Evolutionary conservation across 2,888 invertebrate genomes (phyloP).

Genomic region (Criorhina ranunculi): DNA sequence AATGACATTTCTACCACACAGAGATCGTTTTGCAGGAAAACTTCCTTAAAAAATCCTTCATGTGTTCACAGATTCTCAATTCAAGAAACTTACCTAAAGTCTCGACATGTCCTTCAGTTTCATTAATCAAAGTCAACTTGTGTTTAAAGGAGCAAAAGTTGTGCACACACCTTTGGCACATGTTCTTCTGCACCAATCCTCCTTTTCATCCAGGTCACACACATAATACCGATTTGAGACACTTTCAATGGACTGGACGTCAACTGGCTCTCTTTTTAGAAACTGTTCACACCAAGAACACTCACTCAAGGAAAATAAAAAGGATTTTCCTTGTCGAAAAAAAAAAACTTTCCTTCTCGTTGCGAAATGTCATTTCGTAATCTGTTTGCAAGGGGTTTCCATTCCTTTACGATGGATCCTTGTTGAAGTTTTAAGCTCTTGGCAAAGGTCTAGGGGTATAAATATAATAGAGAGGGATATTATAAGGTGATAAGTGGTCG

Average conservation of each 20-base stretch:
- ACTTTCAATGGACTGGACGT: slow-evolving; percentile 32
- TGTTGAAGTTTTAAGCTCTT: slow-evolving; percentile 39
- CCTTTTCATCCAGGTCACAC: slow-evolving; percentile 7
- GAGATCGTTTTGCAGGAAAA: neutral
- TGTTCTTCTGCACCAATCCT: neutral
- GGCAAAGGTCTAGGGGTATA: slow-evolving; percentile 13
- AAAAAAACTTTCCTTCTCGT: neutral
- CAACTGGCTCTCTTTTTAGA: neutral
- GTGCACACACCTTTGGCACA: slow-evolving; percentile 19
- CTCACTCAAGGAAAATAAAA: neutral
- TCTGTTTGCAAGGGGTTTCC: slow-evolving; percentile 11
- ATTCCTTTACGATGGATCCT: slow-evolving; percentile 20
- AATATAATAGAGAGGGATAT: slow-evolving; percentile 15
- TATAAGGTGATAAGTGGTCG: slow-evolving; percentile 58
- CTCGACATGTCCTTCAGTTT: slow-evolving; percentile 5
- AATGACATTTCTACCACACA: neutral
- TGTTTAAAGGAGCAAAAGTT: slow-evolving; percentile 32
- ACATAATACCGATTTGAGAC: slow-evolving; percentile 11
- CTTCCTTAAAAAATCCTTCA: neutral
- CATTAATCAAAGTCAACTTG: slow-evolving; percentile 41
- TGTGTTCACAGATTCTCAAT: no score
- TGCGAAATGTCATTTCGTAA: neutral
- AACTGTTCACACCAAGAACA: slow-evolving; percentile 2
- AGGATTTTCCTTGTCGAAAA: neutral
- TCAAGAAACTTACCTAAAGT: neutral